A percentile compares a stretch with the other conserved stretches of the same genome.
Conservation (phyloP, 1,140 invertebrate genomes). For the Panulirus ornatus region DNA sequence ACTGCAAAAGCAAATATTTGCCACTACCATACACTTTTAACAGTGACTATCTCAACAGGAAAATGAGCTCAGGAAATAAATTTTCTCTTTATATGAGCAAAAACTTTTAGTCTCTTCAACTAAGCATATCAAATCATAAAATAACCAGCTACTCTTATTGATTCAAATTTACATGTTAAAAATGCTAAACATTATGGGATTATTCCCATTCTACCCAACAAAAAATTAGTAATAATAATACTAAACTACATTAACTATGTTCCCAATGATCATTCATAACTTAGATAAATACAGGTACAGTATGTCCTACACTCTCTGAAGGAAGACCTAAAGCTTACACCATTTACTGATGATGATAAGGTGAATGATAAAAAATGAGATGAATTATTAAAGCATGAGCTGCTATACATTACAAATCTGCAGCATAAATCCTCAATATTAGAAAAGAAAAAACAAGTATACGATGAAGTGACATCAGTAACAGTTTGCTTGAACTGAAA, state of each 20-base stretch:
- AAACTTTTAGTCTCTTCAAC: background rate
- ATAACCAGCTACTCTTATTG: background rate
- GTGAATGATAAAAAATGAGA: conserved; percentile 9
- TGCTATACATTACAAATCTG: background rate
- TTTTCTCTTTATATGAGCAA: background rate
- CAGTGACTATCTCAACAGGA: background rate
- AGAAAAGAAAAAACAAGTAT: background rate
- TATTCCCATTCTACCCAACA: background rate
- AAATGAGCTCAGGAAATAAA: background rate
- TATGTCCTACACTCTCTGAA: background rate
- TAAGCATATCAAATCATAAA: background rate
- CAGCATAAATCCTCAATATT: background rate
- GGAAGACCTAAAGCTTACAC: background rate
- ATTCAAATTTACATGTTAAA: background rate
- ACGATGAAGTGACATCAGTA: background rate
- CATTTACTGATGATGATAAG: background rate
- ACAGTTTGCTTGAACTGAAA: background rate
- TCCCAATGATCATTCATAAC: background rate
- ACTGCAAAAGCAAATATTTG: background rate
- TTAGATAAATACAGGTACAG: background rate
- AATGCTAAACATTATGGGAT: background rate
- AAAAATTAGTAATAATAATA: background rate
- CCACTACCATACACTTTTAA: no score
- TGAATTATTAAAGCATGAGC: background rate
- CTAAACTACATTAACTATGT: background rate